These are phyloP conservation scores for Pollachius pollachius DNA, from an alignment of 2,113 vertebrate species.

Conservation along the genomic window DNA sequence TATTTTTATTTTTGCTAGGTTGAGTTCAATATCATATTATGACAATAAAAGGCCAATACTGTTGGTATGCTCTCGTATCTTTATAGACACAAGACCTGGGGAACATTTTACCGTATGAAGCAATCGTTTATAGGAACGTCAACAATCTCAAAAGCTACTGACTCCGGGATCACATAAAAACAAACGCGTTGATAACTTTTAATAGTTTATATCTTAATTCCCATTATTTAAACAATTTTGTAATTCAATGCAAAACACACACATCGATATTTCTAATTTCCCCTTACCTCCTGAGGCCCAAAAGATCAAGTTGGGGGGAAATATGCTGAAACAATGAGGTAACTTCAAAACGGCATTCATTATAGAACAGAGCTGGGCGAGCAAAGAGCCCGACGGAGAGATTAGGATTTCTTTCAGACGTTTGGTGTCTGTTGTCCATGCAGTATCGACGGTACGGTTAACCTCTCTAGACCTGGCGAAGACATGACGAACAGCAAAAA, in stretches of 20 bases:
- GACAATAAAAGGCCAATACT: no score
- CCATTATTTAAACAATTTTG: neutral
- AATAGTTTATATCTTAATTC: neutral
- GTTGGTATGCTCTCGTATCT: no score
- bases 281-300: constrained; percentile 2
- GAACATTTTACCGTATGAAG: no score
- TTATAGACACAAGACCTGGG: no score
- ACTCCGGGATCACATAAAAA: no score
- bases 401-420: constrained; percentile 57
- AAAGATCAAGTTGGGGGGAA: neutral
- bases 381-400: constrained; percentile 8
- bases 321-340: constrained; percentile 11
- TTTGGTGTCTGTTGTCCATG: constrained; percentile 49
- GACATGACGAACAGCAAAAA: constrained; percentile 24
- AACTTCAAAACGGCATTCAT: constrained; percentile 36
- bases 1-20: no score
- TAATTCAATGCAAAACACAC: neutral
- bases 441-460: constrained; percentile 38
- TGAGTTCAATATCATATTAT: no score
- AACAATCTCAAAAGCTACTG: no score
- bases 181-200: neutral
- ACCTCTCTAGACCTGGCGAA: constrained; percentile 30
- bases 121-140: no score
- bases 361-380: neutral
- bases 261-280: neutral